Evolutionary conservation across 2,113 vertebrate species (phyloP), one percentile per base, ranked within the genome.

Genomic region (Clarias magur): DNA sequence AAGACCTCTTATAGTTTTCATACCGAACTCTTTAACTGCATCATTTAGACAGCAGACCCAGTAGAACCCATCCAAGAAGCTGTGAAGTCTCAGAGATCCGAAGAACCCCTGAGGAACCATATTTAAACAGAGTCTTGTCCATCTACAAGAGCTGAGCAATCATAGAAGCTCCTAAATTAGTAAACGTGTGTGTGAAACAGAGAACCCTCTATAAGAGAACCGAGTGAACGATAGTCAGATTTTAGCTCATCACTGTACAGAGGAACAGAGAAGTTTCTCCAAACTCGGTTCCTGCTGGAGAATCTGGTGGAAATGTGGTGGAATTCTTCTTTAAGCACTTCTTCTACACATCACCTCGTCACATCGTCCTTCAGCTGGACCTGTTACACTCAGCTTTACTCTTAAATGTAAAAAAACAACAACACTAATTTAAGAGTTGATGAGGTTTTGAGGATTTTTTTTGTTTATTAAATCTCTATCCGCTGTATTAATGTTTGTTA

Each of bases 251-350:
- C 3, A 30, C 3, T 48, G 3, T 73, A 6, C 1, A 59, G 53
- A 78, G 23, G 23, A 13, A 3, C 76, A 19, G 17, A 54, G 15
- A 80, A 19, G 2, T 38, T 19, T 72, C 68, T 75, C 72, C 72
- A 25, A 48, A 25, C 56, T 59, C 80, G 62, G 59, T 34, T 81
- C 59, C n/a, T 54, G 63, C 7, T 54, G 81, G 65, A 53, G 34
- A 68, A 70, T 23, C 62, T 23, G 23, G 23, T 78, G 48, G 73
- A 79, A 23, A 56, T 56, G 56, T 76, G 73, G 75, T 85, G 84
- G 84, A 86, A 86, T 86, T 78, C 63, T 86, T 79, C 42, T 80
- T 86, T 86, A 68, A 80, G 59, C 65, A 79, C 76, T 70, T 80
- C 27, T 63, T 65, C 62, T 86, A 86, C 63, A 80, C 56, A 13